Base-by-base conservation (phyloP, 2,888 invertebrate species). In the Nasonia oneida region DNA sequence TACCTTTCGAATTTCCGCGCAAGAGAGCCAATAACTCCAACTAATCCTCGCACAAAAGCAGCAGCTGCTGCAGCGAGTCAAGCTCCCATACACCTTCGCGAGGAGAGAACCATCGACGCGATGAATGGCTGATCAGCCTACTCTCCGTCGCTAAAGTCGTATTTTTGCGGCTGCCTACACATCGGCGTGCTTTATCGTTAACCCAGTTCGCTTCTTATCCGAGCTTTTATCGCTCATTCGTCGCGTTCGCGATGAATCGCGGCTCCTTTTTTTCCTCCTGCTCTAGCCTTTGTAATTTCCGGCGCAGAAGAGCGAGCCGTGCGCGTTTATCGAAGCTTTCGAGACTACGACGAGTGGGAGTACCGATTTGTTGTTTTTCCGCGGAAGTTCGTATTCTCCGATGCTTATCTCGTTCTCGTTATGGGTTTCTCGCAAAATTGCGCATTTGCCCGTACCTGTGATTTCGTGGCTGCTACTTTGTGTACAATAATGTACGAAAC, bases 181-280 rank as follows among this genome's bases (percentile, higher is more conserved):
- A 50, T 75, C 75, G 47, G 29, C 71, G 42, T 37, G 50, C 71
- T 79, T 79, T 50, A 64, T 79, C 64, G 73, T 83, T 83, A 83
- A 83, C 83, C 83, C 64, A 83, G 78, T 83, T 83, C 50, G 70
- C 61, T 83, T 23, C 64, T 79, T 83, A 83, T 79, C 71, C 61
- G 2, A 39, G n/a, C 64, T 74, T 83, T 64, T 74, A 79, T 79
- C 71, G 83, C 57, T 77, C 29, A 42, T 77, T 77, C 70, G 57
- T 37, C 70, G 39, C 18, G 10, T n/a, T 64, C 47, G 47, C 75
- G 70, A 83, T 75, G 83, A 83, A 75, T 70, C 75, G 42, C 75
- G 42, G 1, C 23, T 57, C 29, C 37, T 80, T 39, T 83, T 83
- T 77, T 57, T 71, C 8, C 4, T 37, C 37, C 4, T 5, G 15